These are phyloP conservation scores for Coleophora flavipennella DNA, from an alignment of 2,888 invertebrate genomes.

Conservation along the genomic window DNA sequence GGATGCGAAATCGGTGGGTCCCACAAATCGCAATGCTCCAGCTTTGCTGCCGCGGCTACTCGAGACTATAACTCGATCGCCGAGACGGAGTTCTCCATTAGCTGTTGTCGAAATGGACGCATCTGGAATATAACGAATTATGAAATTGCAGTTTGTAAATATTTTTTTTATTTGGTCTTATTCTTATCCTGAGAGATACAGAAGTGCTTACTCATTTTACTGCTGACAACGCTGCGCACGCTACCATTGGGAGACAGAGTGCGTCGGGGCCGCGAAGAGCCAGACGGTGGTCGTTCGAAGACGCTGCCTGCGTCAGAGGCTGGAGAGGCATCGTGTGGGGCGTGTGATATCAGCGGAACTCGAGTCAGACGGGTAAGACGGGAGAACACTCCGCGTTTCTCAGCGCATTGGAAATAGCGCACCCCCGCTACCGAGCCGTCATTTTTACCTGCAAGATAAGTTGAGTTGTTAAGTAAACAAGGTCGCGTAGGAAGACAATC, in stretches of 20 bases:
- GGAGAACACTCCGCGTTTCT: conserved; percentile 95
- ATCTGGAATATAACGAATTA: conserved; percentile 34
- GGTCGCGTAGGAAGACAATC: conserved; percentile 1
- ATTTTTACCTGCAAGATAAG: conserved; percentile 84
- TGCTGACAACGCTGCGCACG: conserved; percentile 64
- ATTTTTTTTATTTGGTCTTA: no score
- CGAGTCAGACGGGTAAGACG: conserved; percentile 88
- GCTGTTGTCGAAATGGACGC: conserved; percentile 62
- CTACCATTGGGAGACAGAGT: conserved; percentile 65
- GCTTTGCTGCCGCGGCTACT: conserved; percentile 90
- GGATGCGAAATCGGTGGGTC: conserved; percentile 90
- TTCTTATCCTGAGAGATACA: not conserved
- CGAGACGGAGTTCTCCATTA: conserved; percentile 80
- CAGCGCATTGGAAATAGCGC: conserved; percentile 94
- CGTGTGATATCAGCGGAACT: conserved; percentile 74
- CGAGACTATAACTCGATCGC: conserved; percentile 92
- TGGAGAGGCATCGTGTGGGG: conserved; percentile 61
- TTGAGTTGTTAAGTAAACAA: not conserved
- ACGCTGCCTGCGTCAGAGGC: conserved; percentile 63
- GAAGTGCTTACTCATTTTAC: conserved; percentile 64
- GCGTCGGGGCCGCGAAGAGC: conserved; percentile 53
- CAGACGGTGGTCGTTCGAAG: conserved; percentile 59
- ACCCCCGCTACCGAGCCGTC: conserved; percentile 95
- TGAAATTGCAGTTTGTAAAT: no score
- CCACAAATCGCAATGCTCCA: conserved; percentile 88